Evolutionary conservation across 2,888 invertebrate species (phyloP).

Genomic region (Petrolisthes cinctipes): DNA sequence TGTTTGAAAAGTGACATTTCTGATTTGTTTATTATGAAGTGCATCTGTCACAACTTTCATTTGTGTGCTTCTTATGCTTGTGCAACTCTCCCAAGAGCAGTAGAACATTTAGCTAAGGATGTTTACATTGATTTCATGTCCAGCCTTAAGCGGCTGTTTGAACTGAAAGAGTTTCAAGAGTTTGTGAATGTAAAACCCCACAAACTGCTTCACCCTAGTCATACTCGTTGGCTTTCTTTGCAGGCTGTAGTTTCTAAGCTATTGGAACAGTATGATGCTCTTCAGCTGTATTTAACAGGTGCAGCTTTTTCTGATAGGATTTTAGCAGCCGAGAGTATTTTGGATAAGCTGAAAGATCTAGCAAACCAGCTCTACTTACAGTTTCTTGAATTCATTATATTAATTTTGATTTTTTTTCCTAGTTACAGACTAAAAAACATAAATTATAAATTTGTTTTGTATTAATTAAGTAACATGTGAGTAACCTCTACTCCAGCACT

Average conservation of each 20-base stretch:
- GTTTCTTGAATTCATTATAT: constrained; percentile 37
- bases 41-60: no score
- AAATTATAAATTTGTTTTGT: no score
- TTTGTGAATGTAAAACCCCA: constrained; percentile 34
- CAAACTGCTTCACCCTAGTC: constrained; percentile 29
- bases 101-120: not conserved
- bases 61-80: no score
- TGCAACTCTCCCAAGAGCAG: not conserved
- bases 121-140: constrained; percentile 1
- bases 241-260: constrained; percentile 18
- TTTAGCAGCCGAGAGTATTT: constrained; percentile 18
- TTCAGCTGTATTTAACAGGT: constrained; percentile 26
- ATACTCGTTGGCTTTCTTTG: constrained; percentile 25
- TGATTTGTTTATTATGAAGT: no score
- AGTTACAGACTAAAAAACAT: no score
- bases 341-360: constrained; percentile 20
- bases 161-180: constrained; percentile 33
- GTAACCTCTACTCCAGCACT: no score
- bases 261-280: constrained; percentile 23
- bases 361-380: constrained; percentile 31
- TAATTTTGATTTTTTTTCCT: no score
- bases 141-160: constrained; percentile 7
- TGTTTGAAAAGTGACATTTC: constrained; percentile 14
- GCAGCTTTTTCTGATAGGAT: constrained; percentile 26
- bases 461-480: no score